phyloP scores from a whole-genome alignment of 2,797 vertebrate species.

The Semaprochilodus insignis region DNA sequence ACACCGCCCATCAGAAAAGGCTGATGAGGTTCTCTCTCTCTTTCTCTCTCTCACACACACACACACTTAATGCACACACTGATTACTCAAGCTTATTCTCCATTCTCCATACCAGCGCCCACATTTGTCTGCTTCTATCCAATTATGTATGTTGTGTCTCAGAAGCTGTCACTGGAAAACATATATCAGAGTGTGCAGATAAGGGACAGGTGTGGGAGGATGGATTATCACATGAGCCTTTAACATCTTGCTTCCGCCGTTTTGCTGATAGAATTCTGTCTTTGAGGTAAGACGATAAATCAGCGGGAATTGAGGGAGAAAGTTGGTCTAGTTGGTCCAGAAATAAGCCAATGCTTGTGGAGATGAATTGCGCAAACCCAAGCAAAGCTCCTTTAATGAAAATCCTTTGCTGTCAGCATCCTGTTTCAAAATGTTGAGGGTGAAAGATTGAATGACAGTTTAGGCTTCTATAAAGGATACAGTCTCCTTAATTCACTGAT shows the following conservation, averaged over 20 bases:
- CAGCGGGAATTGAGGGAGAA: conserved; percentile 22
- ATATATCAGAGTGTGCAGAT: conserved; percentile 22
- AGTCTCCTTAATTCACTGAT: not conserved
- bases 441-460: conserved; percentile 23
- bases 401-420: conserved; percentile 25
- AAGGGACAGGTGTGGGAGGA: conserved; percentile 6
- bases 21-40: conserved; percentile 2
- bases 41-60: not conserved
- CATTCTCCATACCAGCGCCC: conserved; percentile 26
- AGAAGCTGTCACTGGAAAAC: conserved; percentile 22
- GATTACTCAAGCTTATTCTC: conserved; percentile 29
- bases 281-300: conserved; percentile 51
- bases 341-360: conserved; percentile 5
- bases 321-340: conserved; percentile 13
- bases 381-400: conserved; percentile 24
- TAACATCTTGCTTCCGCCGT: conserved; percentile 8
- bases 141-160: conserved; percentile 37
- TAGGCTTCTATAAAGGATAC: not conserved
- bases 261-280: conserved; percentile 34
- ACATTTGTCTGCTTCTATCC: conserved; percentile 27
- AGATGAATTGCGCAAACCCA: conserved; percentile 23
- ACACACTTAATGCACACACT: conserved; percentile 15
- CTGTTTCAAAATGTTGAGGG: not conserved
- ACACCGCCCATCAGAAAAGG: conserved; percentile 8
- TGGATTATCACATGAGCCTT: conserved; percentile 31